Base-by-base conservation (phyloP, 2,888 invertebrate genomes). In the Morpho achilles region DNA sequence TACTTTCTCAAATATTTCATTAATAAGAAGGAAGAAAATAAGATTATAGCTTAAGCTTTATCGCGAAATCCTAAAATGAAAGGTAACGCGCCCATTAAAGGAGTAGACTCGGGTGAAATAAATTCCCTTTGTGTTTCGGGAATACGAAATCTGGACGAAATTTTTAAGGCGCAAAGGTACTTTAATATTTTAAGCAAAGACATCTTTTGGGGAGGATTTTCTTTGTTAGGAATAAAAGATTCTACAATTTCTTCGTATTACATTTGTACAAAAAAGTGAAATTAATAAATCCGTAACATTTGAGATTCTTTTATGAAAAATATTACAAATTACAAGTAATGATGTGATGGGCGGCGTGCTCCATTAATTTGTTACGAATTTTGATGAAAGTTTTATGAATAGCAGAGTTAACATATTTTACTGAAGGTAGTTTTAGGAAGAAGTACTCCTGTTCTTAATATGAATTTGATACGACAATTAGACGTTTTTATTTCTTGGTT, bases 111-210 rank as follows among this genome's bases (percentile, higher is more conserved):
- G 50, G 55, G 45, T 50, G 64, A 53, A 60, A 60, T 65, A 63
- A 65, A 61, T 65, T 63, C 61, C 47, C 61, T 65, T 65, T 65
- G 61, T 61, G 59, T 58, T 56, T 53, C 52, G 56, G 42, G 53
- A 58, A 62, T 53, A 49, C 43, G 53, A 53, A 62, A 61, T 58
- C 56, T 54, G 58, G 57, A 59, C 50, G 56, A 54, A 62, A 59
- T 59, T 60, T 64, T 58, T 53, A 53, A 55, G 49, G 55, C 45
- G 51, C 55, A 58, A 50, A 58, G 61, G 59, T 53, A 50, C 52
- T 53, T 56, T 54, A 58, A 57, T 57, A 54, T 51, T 62, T 54
- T 59, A 51, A 45, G 53, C 42, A 49, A 49, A 57, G 7, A 59
- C 59, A 59, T 49, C 53, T 55, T 57, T 59, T 56, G 45, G 42